phyloP scores from a whole-genome alignment of 2,113 vertebrate species.

The Procavia capensis region DNA sequence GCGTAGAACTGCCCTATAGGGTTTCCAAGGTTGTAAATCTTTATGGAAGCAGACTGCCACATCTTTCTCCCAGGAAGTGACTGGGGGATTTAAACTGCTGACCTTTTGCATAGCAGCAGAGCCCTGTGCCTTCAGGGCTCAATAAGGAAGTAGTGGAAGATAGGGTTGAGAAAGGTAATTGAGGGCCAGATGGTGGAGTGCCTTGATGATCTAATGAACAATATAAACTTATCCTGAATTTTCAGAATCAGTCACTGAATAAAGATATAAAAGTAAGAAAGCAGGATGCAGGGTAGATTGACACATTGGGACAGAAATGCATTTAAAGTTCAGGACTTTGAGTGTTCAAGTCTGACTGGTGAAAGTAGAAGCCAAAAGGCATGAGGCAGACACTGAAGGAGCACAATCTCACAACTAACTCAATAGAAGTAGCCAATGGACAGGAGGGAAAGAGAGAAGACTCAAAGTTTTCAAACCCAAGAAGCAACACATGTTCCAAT shows the following conservation, averaged over 20 bases:
- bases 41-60: too few relatives aligned
- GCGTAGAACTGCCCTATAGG: too few relatives aligned
- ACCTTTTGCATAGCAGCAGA: too few relatives aligned
- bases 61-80: too few relatives aligned
- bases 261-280: constrained; percentile 40
- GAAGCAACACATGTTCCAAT: background rate
- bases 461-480: background rate
- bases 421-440: background rate
- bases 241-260: constrained; percentile 9
- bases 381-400: background rate
- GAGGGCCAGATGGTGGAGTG: background rate
- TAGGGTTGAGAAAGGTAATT: background rate
- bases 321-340: constrained; percentile 14
- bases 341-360: constrained; percentile 16
- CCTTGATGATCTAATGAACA: background rate
- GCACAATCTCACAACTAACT: constrained; percentile 5
- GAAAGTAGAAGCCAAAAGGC: background rate
- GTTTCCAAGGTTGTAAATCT: too few relatives aligned
- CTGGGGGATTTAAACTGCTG: too few relatives aligned
- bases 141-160: background rate
- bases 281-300: background rate
- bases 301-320: constrained; percentile 12
- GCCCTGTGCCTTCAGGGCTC: background rate
- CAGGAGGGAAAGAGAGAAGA: background rate
- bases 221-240: constrained; percentile 1